Percentiles rank a stretch among this genome's conserved stretches.
Conservation (phyloP, 2,888 invertebrate genomes). For the Urechis unicinctus region DNA sequence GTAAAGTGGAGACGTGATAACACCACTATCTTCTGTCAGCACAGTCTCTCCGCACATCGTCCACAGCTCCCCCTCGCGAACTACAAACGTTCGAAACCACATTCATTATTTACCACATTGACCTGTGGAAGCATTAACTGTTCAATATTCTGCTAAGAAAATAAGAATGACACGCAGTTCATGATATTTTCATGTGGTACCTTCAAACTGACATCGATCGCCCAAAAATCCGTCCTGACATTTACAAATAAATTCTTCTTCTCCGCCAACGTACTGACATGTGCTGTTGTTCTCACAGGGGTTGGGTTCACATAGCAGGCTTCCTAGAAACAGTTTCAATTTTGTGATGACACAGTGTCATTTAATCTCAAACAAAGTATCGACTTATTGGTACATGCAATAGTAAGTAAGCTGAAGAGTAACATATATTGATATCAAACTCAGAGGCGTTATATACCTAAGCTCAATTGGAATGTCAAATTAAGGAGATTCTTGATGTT, state of each 20-base stretch:
- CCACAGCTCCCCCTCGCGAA: constrained; percentile 5
- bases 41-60: constrained; percentile 13
- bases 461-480: too few relatives aligned
- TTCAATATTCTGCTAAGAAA: too few relatives aligned
- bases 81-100: neutral
- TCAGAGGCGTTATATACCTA: too few relatives aligned
- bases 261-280: constrained; percentile 11
- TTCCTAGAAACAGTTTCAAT: constrained; percentile 4
- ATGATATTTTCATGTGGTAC: too few relatives aligned
- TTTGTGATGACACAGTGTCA: neutral
- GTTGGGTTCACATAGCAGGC: constrained; percentile 7
- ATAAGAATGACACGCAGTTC: too few relatives aligned
- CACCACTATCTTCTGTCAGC: constrained; percentile 7
- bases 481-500: too few relatives aligned
- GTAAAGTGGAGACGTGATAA: constrained; percentile 18
- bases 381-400: neutral
- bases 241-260: constrained; percentile 5
- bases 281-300: constrained; percentile 16
- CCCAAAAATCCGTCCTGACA: constrained; percentile 7
- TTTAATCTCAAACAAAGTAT: neutral
- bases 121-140: too few relatives aligned
- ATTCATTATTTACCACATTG: too few relatives aligned
- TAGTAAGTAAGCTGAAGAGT: too few relatives aligned
- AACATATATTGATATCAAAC: too few relatives aligned
- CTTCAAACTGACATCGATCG: constrained; percentile 9